phyloP scores from a whole-genome alignment of 2,113 vertebrate genomes.

The Lethenteron reissneri region DNA sequence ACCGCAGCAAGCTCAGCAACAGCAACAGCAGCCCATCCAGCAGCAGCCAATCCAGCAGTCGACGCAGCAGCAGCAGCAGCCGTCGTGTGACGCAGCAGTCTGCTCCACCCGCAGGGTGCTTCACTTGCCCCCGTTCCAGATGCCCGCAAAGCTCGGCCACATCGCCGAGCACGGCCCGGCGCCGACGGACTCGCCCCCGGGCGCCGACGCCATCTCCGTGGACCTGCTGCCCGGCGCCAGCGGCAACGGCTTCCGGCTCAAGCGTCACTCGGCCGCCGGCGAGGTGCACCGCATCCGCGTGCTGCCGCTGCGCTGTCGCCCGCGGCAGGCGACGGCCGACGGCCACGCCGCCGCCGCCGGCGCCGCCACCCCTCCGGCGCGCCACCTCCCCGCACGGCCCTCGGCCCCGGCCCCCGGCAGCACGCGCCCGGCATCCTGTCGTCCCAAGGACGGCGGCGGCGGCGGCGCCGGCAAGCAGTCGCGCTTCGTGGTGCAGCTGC shows the following conservation, averaged over 20 bases:
- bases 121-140: not conserved
- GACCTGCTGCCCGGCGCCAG: not conserved
- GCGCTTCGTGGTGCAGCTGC: too few relatives aligned
- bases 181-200: not conserved
- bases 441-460: too few relatives aligned
- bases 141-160: slow-evolving; percentile 4
- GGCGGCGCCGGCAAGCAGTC: too few relatives aligned
- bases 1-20: too few relatives aligned
- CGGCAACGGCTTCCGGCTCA: not conserved
- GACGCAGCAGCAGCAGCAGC: too few relatives aligned
- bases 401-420: too few relatives aligned
- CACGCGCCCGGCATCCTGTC: too few relatives aligned
- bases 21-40: too few relatives aligned
- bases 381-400: too few relatives aligned
- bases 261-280: not conserved
- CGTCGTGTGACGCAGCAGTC: not conserved
- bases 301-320: slow-evolving; percentile 4
- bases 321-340: not conserved
- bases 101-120: not conserved
- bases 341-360: too few relatives aligned
- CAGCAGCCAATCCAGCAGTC: too few relatives aligned
- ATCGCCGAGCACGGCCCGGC: not conserved
- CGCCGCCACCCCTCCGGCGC: too few relatives aligned
- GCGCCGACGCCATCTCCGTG: not conserved
- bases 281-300: slow-evolving; percentile 5